Base-by-base conservation (phyloP, 2,888 invertebrate species). In the Sabatieria punctata region DNA sequence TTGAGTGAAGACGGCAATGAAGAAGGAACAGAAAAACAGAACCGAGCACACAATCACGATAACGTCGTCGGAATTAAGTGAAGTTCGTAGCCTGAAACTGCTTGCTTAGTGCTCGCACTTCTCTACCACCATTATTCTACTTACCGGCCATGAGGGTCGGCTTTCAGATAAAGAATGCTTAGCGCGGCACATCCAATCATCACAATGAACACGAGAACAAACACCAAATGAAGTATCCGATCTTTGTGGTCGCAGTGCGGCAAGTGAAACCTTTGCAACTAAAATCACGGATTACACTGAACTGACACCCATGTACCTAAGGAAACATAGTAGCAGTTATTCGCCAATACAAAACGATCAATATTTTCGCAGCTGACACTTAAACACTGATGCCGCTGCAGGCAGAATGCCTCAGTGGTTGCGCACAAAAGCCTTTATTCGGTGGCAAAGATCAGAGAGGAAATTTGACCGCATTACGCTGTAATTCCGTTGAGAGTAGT, bases 1-100 rank as follows among this genome's bases (percentile, higher is more conserved):
- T 42, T 62, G 62, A 1, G 62, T 62, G 50, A 73, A 71, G 64
- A 74, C 71, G 42, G 74, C 73, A 23, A 73, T 63, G 55, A 74
- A 73, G 55, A 74, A 74, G 11, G 73, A 70, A 30, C 71, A 64
- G 52, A 74, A 71, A 59, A 74, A 74, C 41, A 73, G 60, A 13
- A 73, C 68, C 1, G 72, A 72, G 52, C 73, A 73, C 2, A 68
- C 64, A 22, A 74, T 61, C 2, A 73, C 72, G 37, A 71, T 66
- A 26, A 72, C 64, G 53, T 74, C 73, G 39, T 59, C 55, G 6
- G 56, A 46, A 22, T 51, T 54, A 21, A 60, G 50, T 15, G 53
- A 47, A 13, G 25, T 42, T 2, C 45, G 45, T 15, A 22, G 4
- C 22, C 48, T 48, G 44, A 19, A 33, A 27, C 6, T 30, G 30